Base-by-base conservation (phyloP, 1,140 invertebrate genomes). In the Hycleus phaleratus region DNA sequence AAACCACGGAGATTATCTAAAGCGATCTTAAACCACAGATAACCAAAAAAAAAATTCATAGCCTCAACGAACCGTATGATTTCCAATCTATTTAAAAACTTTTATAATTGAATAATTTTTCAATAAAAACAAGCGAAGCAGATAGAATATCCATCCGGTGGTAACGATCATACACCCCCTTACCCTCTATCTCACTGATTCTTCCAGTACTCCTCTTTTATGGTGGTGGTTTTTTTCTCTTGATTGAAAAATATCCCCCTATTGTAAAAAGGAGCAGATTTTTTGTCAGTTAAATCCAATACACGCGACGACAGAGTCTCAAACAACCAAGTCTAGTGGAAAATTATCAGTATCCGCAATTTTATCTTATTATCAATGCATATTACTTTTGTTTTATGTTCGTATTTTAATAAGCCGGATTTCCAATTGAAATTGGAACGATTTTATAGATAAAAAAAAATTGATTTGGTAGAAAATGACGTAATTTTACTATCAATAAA, bases 91-190 rank as follows among this genome's bases (percentile, higher is more conserved):
- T 69, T 70, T 69, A 63, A 69, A 70, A 70, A 70, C 68, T 70
- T 55, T 70, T 68, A 69, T 71, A 71, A 71, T 71, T 71, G 69
- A 71, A 71, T 71, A 71, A 71, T 71, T 71, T 71, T 71, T 71
- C 69, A 71, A 71, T 71, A 71, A 71, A 71, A 71, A 71, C 69
- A 71, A 71, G 67, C 67, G 66, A 65, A 69, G 67, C 68, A 62
- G 32, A 32, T 32, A 32, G 32, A 32, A 7, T 32, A 32, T 4
- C 32, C 66, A 18, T 18, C 18, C 18, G 18, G 1, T 18, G 65
- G 46, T 42, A 63, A 61, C 53, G 32, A 32, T 32, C 18, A 18
- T 18, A 18, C 18, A 18, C 18, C 18, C 18, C 4, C 26, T 32
- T 32, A 32, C 7, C 26, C 7, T 32, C 26, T 32, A 32, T 32